Percentiles rank a stretch among this genome's conserved stretches.
Conservation (phyloP, 2,113 vertebrate genomes). For the Diphyllodes magnificus region DNA sequence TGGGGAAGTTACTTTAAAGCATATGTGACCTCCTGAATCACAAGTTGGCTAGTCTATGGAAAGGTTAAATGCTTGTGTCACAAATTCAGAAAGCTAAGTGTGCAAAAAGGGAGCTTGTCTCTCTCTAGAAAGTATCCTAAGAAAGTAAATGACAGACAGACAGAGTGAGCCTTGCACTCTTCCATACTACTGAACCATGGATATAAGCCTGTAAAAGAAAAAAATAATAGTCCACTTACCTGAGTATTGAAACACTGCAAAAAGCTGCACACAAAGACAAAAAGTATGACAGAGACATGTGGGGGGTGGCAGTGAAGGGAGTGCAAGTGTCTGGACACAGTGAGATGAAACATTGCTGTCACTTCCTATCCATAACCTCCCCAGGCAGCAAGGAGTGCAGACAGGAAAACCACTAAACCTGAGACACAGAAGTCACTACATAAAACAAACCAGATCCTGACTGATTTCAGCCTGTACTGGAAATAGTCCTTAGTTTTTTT, state of each 20-base stretch:
- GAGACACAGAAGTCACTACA: neutral
- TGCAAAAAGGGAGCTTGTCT: neutral
- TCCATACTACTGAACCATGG: neutral
- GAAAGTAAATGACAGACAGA: neutral
- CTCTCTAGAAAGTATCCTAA: neutral
- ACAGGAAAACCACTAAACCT: slow-evolving; percentile 3
- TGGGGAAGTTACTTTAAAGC: neutral
- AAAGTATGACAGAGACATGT: neutral
- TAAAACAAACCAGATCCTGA: neutral
- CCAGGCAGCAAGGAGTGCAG: neutral
- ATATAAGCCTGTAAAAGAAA: neutral
- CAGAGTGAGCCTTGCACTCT: neutral
- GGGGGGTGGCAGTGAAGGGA: neutral
- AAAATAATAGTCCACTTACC: neutral
- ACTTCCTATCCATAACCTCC: neutral
- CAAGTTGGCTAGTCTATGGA: neutral
- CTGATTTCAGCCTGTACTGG: neutral
- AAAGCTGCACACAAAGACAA: neutral
- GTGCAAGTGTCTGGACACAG: neutral
- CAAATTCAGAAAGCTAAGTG: neutral
- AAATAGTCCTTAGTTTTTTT: slow-evolving; percentile 35
- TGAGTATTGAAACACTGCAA: neutral
- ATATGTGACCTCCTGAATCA: neutral
- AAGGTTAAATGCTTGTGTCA: neutral
- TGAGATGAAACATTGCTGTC: neutral